Base-by-base conservation (phyloP, 2,113 vertebrate genomes). In the Tachysurus fulvidraco region DNA sequence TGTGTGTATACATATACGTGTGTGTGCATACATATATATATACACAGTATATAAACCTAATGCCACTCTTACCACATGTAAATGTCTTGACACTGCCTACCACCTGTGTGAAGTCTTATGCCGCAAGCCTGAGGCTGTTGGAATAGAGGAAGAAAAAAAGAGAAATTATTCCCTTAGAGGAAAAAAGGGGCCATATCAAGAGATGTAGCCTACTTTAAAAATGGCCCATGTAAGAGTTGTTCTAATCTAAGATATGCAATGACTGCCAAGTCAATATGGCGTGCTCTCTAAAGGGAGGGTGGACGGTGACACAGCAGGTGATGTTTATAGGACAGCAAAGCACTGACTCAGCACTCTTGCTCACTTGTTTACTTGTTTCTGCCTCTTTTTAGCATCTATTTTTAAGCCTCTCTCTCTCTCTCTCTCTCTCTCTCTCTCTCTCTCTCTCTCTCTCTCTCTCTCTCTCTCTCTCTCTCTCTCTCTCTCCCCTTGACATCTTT, bases 241-340 rank as follows among this genome's bases (percentile, higher is more conserved):
- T 77, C 76, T 84, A 65, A 59, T 86, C 77, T 83, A 79, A 44
- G 79, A 28, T 83, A 59, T 44, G 60, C 25, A 36, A 57, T 73
- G 69, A 87, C 69, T 83, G 76, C 59, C 69, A 59, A 60, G 54
- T 85, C 83, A 88, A 67, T 83, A 77, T 78, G 28, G 60, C 36
- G 7, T 30, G 85, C 28, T 84, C 50, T 80, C 60, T 80, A 62
- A 57, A n/a, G 55, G 76, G 62, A n/a, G 83, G 65, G 64, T 54
- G 59, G 60, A 55, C 65, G 30, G 73, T 85, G 79, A 85, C 84
- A 21, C 83, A 78, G 86, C 86, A 83, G 83, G 79, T 85, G 86
- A 85, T 86, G 81, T 83, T 89, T 88, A 57, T n/a, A 55, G 84
- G 76, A 65, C 64, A 65, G 30, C 55, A 36, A 23, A 67, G 59